A percentile compares a stretch with the other conserved stretches of the same genome.
These are phyloP conservation scores for Dryobota labecula DNA, from an alignment of 2,888 invertebrate genomes.

Conservation along the genomic window DNA sequence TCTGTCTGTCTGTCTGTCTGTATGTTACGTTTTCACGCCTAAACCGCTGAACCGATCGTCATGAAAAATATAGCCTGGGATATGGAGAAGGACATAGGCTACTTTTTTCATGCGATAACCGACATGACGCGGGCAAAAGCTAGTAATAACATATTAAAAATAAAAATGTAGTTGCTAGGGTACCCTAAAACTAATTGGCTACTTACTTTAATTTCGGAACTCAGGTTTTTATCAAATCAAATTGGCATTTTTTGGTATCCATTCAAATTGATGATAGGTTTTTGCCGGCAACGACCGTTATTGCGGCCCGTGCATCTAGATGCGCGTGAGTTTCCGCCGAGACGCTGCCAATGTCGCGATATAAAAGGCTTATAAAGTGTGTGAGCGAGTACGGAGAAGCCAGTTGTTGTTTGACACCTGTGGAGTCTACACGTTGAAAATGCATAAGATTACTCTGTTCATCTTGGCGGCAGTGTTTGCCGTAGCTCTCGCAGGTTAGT, in stretches of 20 bases:
- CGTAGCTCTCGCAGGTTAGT: slow-evolving; percentile 88
- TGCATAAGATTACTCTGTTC: slow-evolving; percentile 81
- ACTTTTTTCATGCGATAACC: too few relatives aligned
- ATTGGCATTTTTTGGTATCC: slow-evolving; percentile 66
- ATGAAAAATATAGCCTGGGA: too few relatives aligned
- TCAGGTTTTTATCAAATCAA: slow-evolving; percentile 52
- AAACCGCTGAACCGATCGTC: too few relatives aligned
- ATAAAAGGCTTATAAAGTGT: slow-evolving; percentile 79
- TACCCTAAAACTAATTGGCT: slow-evolving; percentile 32
- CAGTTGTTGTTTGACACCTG: slow-evolving; percentile 81
- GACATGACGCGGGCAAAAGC: too few relatives aligned
- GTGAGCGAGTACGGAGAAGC: slow-evolving; percentile 72
- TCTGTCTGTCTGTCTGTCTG: too few relatives aligned
- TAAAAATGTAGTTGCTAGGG: background rate
- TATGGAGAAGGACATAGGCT: too few relatives aligned
- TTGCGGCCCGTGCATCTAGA: slow-evolving; percentile 73
- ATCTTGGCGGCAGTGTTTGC: slow-evolving; percentile 81
- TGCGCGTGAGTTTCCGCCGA: slow-evolving; percentile 74
- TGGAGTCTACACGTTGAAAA: slow-evolving; percentile 76
- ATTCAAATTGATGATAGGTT: slow-evolving; percentile 75
- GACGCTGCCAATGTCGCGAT: slow-evolving; percentile 69
- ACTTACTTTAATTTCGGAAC: slow-evolving; percentile 54
- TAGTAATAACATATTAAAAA: too few relatives aligned
- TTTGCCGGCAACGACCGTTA: slow-evolving; percentile 82
- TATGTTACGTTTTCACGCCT: too few relatives aligned